Evolutionary conservation across 2,888 invertebrate genomes (phyloP).

Genomic region (Exephanes ischioxanthus): DNA sequence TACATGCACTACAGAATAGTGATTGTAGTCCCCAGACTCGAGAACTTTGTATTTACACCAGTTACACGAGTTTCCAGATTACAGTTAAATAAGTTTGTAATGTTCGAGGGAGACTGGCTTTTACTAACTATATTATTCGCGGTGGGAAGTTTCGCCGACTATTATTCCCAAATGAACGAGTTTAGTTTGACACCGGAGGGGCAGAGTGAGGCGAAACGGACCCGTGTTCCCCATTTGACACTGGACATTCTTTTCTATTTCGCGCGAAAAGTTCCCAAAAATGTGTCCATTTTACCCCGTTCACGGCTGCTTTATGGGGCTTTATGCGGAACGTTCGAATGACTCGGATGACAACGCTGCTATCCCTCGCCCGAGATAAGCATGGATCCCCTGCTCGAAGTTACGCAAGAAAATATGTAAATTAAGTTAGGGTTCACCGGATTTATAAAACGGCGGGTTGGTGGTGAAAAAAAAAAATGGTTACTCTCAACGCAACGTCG

Average conservation of each 20-base stretch:
- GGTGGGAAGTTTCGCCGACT: constrained; percentile 36
- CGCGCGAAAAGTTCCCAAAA: not conserved
- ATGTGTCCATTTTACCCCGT: not conserved
- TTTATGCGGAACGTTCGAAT: not conserved
- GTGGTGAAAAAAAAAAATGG: constrained; percentile 4
- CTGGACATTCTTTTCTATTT: not conserved
- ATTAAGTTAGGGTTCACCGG: not conserved
- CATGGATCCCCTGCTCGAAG: not conserved
- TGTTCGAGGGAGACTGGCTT: constrained; percentile 18
- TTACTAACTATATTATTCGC: constrained; percentile 50
- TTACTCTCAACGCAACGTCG: constrained; percentile 25
- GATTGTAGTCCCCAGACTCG: constrained; percentile 17
- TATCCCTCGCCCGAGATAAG: not conserved
- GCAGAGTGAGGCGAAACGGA: not conserved
- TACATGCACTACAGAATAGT: constrained; percentile 18
- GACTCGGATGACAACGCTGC: not conserved
- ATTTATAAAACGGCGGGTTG: not conserved
- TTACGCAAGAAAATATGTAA: not conserved
- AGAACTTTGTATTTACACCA: constrained; percentile 57
- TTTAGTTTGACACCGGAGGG: constrained; percentile 1
- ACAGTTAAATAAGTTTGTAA: constrained; percentile 48
- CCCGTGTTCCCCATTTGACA: not conserved
- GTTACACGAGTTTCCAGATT: constrained; percentile 40
- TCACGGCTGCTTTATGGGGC: not conserved
- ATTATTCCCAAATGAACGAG: constrained; percentile 49